Conservation (phyloP, 2,888 invertebrate genomes). For the Altica lythri region DNA sequence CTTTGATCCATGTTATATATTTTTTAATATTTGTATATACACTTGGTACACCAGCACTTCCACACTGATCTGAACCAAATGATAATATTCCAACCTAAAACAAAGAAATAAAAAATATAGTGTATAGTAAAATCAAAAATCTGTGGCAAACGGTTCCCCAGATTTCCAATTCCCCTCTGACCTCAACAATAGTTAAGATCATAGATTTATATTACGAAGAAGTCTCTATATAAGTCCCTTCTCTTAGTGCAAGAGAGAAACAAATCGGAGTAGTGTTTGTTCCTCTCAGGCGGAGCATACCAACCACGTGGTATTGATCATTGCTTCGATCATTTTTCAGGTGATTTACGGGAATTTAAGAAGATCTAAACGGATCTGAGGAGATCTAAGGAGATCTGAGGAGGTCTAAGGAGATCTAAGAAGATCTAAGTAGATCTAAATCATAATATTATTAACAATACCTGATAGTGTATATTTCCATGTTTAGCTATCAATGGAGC, state of each 20-base stretch:
- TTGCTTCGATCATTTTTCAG: no score
- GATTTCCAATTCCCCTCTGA: neutral
- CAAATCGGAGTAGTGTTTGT: neutral
- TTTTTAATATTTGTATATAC: conserved; percentile 78
- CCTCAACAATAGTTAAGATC: neutral
- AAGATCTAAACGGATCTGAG: no score
- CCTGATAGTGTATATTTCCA: conserved; percentile 69
- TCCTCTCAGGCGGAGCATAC: neutral
- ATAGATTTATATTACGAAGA: neutral
- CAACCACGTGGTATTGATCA: neutral
- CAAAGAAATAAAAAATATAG: no score
- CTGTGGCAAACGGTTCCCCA: neutral
- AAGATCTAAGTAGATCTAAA: no score
- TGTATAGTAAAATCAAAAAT: neutral
- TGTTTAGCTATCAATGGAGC: conserved; percentile 71
- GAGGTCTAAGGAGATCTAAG: no score
- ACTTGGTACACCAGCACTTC: conserved; percentile 73
- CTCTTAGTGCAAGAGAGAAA: neutral
- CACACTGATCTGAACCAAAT: conserved; percentile 79
- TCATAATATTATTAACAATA: conserved; percentile 44
- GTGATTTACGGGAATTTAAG: no score
- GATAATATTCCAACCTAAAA: conserved; percentile 77
- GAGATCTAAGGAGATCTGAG: no score
- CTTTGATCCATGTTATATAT: conserved; percentile 76
- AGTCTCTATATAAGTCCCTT: no score